Evolutionary conservation across 2,113 vertebrate species (phyloP).

Genomic region (Grammomys dolichurus): DNA sequence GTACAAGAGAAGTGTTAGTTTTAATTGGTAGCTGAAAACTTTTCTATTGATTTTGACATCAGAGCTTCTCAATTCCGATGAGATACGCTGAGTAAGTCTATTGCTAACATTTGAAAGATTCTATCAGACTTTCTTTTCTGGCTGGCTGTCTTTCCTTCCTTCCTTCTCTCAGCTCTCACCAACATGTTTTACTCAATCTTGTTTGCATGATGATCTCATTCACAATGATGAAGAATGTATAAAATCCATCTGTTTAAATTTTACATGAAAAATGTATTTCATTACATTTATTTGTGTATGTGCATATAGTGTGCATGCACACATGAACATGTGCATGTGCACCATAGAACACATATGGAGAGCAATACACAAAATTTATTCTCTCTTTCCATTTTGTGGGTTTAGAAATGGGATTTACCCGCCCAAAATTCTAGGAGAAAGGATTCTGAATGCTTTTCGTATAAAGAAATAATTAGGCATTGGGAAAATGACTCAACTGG

Average conservation of each 20-base stretch:
- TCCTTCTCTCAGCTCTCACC: not conserved
- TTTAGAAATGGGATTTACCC: not conserved
- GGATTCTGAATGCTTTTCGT: not conserved
- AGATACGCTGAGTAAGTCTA: not conserved
- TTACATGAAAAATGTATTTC: not conserved
- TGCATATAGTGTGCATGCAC: not conserved
- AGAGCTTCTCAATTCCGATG: not conserved
- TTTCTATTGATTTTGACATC: slow-evolving; percentile 45
- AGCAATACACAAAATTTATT: not conserved
- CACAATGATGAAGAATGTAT: not conserved
- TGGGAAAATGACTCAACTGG: not conserved
- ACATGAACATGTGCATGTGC: not conserved
- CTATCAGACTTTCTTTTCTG: not conserved
- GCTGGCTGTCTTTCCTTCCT: not conserved
- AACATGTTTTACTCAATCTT: not conserved
- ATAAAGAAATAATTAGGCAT: not conserved
- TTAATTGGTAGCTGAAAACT: not conserved
- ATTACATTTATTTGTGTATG: not conserved
- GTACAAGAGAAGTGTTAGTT: not conserved
- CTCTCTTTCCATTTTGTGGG: not conserved
- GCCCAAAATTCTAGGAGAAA: not conserved
- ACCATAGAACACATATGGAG: not conserved
- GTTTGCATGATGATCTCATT: not conserved
- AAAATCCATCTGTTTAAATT: not conserved
- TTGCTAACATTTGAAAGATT: slow-evolving; percentile 18